phyloP scores from a whole-genome alignment of 1,140 invertebrate genomes.

The Aphelenchoides fujianensis region DNA sequence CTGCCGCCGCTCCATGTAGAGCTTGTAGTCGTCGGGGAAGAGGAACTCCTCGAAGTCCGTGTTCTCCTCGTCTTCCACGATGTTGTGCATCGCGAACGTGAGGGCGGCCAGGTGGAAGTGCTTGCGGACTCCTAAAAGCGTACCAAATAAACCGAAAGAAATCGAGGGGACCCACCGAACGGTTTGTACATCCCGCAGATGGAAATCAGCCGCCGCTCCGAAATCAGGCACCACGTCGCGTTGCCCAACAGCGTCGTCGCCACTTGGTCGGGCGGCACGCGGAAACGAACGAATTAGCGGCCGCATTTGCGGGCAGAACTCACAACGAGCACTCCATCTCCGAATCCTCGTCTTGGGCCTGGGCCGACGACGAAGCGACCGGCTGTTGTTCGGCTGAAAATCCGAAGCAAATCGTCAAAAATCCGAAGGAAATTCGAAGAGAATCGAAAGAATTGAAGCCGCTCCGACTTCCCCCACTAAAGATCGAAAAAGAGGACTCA shows the following conservation, averaged over 20 bases:
- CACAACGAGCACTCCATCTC: too few relatives aligned
- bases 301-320: too few relatives aligned
- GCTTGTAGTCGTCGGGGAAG: conserved; percentile 4
- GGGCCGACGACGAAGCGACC: too few relatives aligned
- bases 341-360: too few relatives aligned
- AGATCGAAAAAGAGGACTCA: too few relatives aligned
- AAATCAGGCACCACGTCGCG: not conserved
- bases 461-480: too few relatives aligned
- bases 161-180: conserved; percentile 9
- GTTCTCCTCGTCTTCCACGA: conserved; percentile 16
- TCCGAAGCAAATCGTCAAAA: too few relatives aligned
- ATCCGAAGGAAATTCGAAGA: too few relatives aligned
- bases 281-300: conserved; percentile 8
- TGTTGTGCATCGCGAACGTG: conserved; percentile 4
- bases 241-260: not conserved
- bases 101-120: conserved; percentile 1
- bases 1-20: conserved; percentile 4
- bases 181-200: not conserved
- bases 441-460: too few relatives aligned
- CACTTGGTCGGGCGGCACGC: conserved; percentile 4
- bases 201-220: conserved; percentile 11
- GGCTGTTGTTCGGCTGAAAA: too few relatives aligned
- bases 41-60: conserved; percentile 11
- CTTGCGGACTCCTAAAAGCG: conserved; percentile 10
- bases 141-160: not conserved